Percentiles rank a stretch among this genome's conserved stretches.
These are phyloP conservation scores for Sarcophaga peregrina DNA, from an alignment of 1,140 invertebrate genomes.

Conservation along the genomic window DNA sequence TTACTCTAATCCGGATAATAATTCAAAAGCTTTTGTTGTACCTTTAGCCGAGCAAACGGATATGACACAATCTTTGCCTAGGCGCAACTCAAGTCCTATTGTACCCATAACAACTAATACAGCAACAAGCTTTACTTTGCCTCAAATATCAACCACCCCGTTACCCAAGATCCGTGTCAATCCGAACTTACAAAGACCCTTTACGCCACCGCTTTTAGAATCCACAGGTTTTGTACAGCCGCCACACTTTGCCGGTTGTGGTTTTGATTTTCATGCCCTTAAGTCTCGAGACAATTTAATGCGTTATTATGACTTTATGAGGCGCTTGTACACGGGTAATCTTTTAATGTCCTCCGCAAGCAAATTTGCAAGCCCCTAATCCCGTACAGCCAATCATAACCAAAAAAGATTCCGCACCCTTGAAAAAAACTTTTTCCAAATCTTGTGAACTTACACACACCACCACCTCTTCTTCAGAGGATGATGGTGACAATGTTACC, in stretches of 20 bases:
- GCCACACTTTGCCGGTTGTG: conserved; percentile 29
- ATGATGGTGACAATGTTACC: not conserved
- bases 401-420: not conserved
- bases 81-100: conserved; percentile 23
- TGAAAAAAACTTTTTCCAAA: not conserved
- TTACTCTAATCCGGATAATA: conserved; percentile 35
- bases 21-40: conserved; percentile 24
- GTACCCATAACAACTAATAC: not conserved
- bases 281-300: conserved; percentile 62
- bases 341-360: conserved; percentile 2
- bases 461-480: conserved; percentile 9
- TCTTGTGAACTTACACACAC: not conserved
- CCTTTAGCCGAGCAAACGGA: not conserved
- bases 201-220: conserved; percentile 50
- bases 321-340: conserved; percentile 58
- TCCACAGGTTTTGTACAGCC: conserved; percentile 21
- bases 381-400: not conserved
- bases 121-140: not conserved
- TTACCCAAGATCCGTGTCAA: conserved; percentile 60
- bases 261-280: conserved; percentile 55
- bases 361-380: not conserved
- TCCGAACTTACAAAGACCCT: conserved; percentile 57
- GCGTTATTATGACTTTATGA: conserved; percentile 63
- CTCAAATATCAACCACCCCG: not conserved
- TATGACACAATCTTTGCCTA: conserved; percentile 30